These are phyloP conservation scores for Conistra vaccinii DNA, from an alignment of 2,888 invertebrate species.

Conservation along the genomic window DNA sequence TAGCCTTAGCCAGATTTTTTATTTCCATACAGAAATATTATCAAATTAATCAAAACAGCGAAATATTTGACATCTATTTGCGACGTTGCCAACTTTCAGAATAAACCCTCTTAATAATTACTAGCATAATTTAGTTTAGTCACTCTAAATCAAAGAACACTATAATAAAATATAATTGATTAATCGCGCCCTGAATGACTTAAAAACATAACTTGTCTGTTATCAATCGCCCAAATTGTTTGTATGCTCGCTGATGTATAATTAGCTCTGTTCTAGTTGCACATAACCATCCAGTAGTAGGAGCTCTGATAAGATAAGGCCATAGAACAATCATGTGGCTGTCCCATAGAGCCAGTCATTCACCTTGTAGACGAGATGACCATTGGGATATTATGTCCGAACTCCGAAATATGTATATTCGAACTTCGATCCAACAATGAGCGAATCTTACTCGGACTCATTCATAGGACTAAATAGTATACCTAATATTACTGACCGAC, in stretches of 20 bases:
- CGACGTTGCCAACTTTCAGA: no score
- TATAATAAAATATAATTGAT: not conserved
- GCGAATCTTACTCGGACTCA: not conserved
- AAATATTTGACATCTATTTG: no score
- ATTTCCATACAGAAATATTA: no score
- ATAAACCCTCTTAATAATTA: no score
- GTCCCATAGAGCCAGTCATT: conserved; percentile 48
- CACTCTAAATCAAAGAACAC: not conserved
- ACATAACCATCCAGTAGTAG: not conserved
- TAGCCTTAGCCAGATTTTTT: no score
- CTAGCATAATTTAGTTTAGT: not conserved
- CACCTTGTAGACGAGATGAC: conserved; percentile 9
- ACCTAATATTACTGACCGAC: not conserved
- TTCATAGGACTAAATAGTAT: not conserved
- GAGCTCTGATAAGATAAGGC: conserved; percentile 53
- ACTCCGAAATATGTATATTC: no score
- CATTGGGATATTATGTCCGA: not conserved
- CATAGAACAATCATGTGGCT: conserved; percentile 39
- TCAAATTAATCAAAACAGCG: no score
- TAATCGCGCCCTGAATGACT: not conserved
- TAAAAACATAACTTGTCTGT: conserved; percentile 1
- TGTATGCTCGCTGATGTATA: conserved; percentile 6
- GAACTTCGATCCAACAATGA: not conserved
- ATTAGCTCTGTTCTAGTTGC: conserved; percentile 43
- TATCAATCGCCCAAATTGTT: conserved; percentile 54